Evolutionary conservation across 53 echinoderm and acorn worm genomes (phyloP).

Genomic region (Stichopus horrens): DNA sequence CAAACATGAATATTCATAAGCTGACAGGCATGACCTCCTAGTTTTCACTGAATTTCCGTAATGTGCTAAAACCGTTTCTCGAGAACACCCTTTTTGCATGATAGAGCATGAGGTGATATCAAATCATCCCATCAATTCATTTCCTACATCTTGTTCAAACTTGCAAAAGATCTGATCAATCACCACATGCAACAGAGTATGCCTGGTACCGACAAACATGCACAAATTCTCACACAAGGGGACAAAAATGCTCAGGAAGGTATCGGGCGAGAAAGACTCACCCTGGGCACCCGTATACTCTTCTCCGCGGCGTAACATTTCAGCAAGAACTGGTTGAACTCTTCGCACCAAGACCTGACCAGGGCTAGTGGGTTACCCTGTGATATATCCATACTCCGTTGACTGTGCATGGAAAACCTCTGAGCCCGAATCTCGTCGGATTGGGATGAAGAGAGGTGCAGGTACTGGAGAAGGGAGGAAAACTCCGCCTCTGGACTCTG

Average conservation of each 20-base stretch:
- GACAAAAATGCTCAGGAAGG: neutral
- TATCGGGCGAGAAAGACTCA: neutral
- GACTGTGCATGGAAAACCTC: constrained; percentile 53
- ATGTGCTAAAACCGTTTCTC: no score
- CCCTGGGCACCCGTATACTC: constrained; percentile 65
- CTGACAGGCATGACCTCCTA: no score
- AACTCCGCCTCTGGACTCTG: constrained; percentile 25
- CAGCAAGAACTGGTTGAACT: constrained; percentile 62
- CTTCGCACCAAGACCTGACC: constrained; percentile 68
- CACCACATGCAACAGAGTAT: no score
- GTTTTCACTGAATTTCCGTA: no score
- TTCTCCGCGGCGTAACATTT: constrained; percentile 43
- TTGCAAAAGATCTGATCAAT: no score
- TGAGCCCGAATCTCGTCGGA: neutral
- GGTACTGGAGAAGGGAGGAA: neutral
- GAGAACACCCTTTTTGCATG: no score
- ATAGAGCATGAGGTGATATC: no score
- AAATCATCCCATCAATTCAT: no score
- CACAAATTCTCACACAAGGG: neutral
- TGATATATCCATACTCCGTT: constrained; percentile 55
- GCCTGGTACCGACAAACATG: no score
- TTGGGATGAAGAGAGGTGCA: neutral
- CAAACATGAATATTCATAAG: no score
- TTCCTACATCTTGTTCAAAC: no score
- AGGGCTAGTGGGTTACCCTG: constrained; percentile 57